These are phyloP conservation scores for Simalia tracyae DNA, from an alignment of 2,797 vertebrate species.

Conservation along the genomic window DNA sequence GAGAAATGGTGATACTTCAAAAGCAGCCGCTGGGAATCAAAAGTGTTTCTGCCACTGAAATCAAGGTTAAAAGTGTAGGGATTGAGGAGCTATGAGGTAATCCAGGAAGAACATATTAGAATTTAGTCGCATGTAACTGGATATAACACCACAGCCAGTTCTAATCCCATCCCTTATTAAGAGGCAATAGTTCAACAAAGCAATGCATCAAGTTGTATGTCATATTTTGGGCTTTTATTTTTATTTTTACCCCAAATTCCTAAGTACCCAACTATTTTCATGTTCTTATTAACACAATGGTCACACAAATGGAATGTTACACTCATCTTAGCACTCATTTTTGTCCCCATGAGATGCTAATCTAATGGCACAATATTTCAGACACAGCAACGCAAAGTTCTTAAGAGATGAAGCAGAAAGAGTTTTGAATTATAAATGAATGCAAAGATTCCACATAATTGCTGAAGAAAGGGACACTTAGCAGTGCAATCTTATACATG, in stretches of 20 bases:
- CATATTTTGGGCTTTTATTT: neutral
- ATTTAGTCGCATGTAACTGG: neutral
- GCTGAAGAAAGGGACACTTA: neutral
- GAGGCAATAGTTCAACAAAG: neutral
- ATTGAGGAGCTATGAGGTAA: neutral
- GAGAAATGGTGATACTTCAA: neutral
- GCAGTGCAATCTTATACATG: neutral
- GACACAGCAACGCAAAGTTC: neutral
- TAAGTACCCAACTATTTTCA: neutral
- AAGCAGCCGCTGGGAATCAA: neutral
- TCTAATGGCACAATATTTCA: neutral
- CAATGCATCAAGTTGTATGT: neutral
- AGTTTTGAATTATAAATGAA: constrained; percentile 25
- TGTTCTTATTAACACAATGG: neutral
- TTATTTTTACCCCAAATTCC: neutral
- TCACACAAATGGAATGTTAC: neutral
- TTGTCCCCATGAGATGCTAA: neutral
- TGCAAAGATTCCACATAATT: neutral
- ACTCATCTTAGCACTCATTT: neutral
- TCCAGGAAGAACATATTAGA: neutral
- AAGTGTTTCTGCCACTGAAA: neutral
- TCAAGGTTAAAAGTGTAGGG: neutral
- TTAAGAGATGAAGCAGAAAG: neutral
- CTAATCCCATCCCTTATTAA: neutral
- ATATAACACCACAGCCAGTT: neutral